Percentiles rank a stretch among this genome's conserved stretches.
phyloP scores from a whole-genome alignment of 1,140 invertebrate genomes.

The Epicauta chinensis region DNA sequence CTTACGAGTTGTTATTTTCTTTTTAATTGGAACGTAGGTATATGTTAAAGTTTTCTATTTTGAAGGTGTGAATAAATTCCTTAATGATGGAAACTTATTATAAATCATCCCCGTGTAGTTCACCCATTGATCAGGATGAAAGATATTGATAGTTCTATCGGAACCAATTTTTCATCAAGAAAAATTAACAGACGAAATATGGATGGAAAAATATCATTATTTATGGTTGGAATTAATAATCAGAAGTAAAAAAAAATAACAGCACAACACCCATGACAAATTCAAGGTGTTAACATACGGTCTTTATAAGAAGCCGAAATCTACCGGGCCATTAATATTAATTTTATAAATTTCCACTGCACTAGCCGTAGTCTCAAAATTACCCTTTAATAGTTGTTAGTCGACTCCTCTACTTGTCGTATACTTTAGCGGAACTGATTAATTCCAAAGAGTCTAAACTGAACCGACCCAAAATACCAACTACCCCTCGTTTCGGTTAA shows the following conservation, averaged over 20 bases:
- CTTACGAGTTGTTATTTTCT: no score
- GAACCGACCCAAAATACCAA: no score
- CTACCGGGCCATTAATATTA: no score
- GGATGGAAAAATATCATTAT: conserved; percentile 20
- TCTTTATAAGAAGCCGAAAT: neutral
- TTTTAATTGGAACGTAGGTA: no score
- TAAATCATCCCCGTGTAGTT: conserved; percentile 17
- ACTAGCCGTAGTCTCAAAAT: no score
- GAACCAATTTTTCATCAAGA: conserved; percentile 23
- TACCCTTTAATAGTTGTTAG: no score
- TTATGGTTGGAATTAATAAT: conserved; percentile 19
- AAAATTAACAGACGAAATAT: conserved; percentile 24
- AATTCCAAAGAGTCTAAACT: no score
- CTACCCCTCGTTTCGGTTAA: no score
- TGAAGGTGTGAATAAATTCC: neutral
- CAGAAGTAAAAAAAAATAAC: neutral
- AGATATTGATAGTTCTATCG: conserved; percentile 15
- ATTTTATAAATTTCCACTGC: no score
- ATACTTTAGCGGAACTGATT: no score
- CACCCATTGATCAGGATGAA: conserved; percentile 13
- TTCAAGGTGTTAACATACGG: conserved; percentile 26
- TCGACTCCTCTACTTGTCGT: no score
- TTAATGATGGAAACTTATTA: conserved; percentile 17
- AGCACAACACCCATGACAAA: conserved; percentile 22
- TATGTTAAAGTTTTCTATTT: no score